Base-by-base conservation (phyloP, 2,888 invertebrate genomes). In the Leptinotarsa peninsularis region DNA sequence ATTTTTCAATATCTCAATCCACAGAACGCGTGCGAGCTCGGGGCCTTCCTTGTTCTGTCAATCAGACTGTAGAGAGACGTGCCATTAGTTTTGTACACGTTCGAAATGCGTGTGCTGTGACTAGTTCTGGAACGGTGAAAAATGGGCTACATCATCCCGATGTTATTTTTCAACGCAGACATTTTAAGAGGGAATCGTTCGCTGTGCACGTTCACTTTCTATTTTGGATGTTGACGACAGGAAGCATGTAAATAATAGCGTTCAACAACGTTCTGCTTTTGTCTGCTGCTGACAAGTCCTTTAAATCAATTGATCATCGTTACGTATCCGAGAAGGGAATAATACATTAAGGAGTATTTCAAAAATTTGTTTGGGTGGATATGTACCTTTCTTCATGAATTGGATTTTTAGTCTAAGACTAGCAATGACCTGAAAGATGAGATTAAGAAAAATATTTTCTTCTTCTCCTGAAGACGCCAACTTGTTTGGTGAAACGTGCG, bases 191-290 rank as follows among this genome's bases (percentile, higher is more conserved):
- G 21, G 23, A 23, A 58, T 58, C 23, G 58, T 58, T 58, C 21
- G 15, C 52, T 52, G 15, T 15, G 52, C 52, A 52, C 52, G 52
- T 52, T 52, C 17, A 21, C 18, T 58, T 58, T 58, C 58, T 58
- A 58, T 58, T 58, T 58, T 15, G 14, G 58, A 58, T 4, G 21
- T 23, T 23, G 58, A 58, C 58, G 58, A 23, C 58, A 58, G 58
- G 58, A 58, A 58, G 21, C 58, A 58, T 58, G 58, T 58, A 23
- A 15, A 58, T 58, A 23, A 21, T 58, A 23, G 58, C 58, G 23
- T 27, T 58, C 58, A 58, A 15, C 58, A 23, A 14, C 58, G 21
- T 23, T 58, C 58, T 58, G 58, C 23, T 58, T 58, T 23, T 23
- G 43, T 43, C 43, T 43, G 43, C 43, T 43, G 43, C 43, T 43